Evolutionary conservation across 2,888 invertebrate genomes (phyloP), one percentile per base, ranked within the genome.

Genomic region (Spicauda simplicius): DNA sequence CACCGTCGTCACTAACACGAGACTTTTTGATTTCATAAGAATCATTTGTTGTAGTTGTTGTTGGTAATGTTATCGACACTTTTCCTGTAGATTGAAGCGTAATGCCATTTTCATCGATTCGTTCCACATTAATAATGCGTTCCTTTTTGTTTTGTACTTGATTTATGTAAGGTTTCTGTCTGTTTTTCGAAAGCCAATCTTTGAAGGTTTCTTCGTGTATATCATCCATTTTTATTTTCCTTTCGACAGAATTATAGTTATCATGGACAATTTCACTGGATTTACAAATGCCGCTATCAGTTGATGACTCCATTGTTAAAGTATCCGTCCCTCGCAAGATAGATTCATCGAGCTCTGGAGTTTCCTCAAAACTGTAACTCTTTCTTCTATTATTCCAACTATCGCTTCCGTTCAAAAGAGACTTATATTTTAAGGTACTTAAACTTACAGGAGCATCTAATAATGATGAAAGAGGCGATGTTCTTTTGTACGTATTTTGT

Each of bases 371-470:
- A 68, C 97, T 96, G 78, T 97, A 97, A 18, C 97, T 97, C 85
- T 97, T 97, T 72, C 97, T 92, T 73, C 97, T 91, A 70, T 95
- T 94, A 78, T 95, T 96, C 96, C 97, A 97, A 76, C 95, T 95
- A 64, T 83, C 89, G 71, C 82, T 88, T 53, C 81, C 84, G 72
- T 90, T 92, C 68, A 93, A 78, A 66, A 93, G 80, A 60, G 91
- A 83, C 86, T 90, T 86, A 76, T 88, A 88, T 81, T 91, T 89
- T 30, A 91, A 80, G 57, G 90, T 91, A 72, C 90, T 93, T 48
- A 93, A 76, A 54, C 85, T 76, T 59, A 82, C 81, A 8, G 92
- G 90, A 20, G 85, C 78, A 70, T 91, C 91, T 69, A 92, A 74
- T 64, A 91, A 66, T 7, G 66, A 66, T 48, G 60, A 55, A n/a